Conservation (phyloP, 2,113 vertebrate genomes). For the Thamnaconus septentrionalis region DNA sequence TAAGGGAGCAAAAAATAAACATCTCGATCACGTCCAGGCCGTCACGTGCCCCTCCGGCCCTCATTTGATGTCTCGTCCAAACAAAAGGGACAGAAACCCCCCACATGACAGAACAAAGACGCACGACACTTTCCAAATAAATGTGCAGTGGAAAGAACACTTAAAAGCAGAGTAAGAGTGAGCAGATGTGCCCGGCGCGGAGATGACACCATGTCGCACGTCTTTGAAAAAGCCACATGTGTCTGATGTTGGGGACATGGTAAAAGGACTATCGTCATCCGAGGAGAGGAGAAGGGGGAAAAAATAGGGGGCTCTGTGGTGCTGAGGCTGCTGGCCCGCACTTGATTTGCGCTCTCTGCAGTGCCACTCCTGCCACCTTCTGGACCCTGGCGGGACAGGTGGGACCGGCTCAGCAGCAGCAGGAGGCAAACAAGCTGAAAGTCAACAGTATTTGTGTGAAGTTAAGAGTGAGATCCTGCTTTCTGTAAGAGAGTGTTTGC, state of each 20-base stretch:
- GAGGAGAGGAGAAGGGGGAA: slow-evolving; percentile 7
- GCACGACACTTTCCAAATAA: slow-evolving; percentile 70
- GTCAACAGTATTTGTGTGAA: neutral
- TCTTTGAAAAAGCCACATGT: slow-evolving; percentile 66
- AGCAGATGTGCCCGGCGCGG: slow-evolving; percentile 63
- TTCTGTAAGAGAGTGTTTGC: neutral
- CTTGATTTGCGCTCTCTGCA: slow-evolving; percentile 34
- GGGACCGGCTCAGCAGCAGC: neutral
- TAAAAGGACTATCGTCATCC: slow-evolving; percentile 50
- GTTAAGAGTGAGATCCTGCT: too few relatives aligned
- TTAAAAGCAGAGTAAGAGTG: slow-evolving; percentile 66
- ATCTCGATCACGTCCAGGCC: slow-evolving; percentile 57
- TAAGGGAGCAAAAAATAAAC: slow-evolving; percentile 55
- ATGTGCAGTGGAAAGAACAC: slow-evolving; percentile 66
- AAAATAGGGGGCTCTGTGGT: slow-evolving; percentile 35
- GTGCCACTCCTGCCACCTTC: slow-evolving; percentile 74
- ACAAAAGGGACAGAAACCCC: slow-evolving; percentile 63
- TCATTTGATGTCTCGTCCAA: slow-evolving; percentile 55
- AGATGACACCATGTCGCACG: slow-evolving; percentile 72
- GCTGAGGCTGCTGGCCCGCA: slow-evolving; percentile 46
- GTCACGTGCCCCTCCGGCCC: slow-evolving; percentile 39
- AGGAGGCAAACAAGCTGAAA: neutral
- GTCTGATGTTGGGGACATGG: slow-evolving; percentile 61
- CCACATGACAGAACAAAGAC: slow-evolving; percentile 67
- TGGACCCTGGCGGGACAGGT: slow-evolving; percentile 50